A percentile compares a stretch with the other conserved stretches of the same genome.
Conservation (phyloP, 1,140 invertebrate genomes). For the Ectropis grisescens region DNA sequence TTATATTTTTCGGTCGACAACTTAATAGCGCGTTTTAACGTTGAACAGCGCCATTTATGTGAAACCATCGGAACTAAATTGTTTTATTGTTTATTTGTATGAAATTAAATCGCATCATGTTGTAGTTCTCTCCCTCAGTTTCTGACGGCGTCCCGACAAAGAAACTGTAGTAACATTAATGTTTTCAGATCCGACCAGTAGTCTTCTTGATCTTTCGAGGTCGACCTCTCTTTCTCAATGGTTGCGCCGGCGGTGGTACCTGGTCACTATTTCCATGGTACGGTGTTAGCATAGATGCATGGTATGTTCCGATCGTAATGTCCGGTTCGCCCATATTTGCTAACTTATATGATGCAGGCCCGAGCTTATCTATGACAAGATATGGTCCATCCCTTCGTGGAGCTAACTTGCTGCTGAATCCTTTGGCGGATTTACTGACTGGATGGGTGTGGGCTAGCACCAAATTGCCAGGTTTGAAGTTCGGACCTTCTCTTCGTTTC, state of each 20-base stretch:
- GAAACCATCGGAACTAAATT: no score
- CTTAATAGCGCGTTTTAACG: no score
- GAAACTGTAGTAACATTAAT: no score
- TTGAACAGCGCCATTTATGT: no score
- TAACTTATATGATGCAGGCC: constrained; percentile 14
- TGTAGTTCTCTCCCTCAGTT: no score
- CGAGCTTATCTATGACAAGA: not conserved
- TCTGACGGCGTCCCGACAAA: no score
- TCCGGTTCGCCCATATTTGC: not conserved
- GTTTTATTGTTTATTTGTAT: no score
- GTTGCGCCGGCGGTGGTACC: constrained; percentile 1
- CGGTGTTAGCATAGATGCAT: constrained; percentile 1
- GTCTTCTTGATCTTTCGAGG: no score
- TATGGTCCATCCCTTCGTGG: not conserved
- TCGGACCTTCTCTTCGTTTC: not conserved
- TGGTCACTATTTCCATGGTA: constrained; percentile 1
- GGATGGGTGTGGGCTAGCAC: not conserved
- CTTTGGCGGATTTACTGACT: not conserved
- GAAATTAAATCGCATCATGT: no score
- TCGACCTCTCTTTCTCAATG: constrained; percentile 4
- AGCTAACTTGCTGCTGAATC: not conserved
- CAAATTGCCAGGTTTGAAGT: not conserved
- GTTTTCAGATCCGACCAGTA: no score
- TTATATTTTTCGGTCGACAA: no score
- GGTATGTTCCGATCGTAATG: constrained; percentile 3